Conservation (phyloP, 2,797 vertebrate species). For the Gallinago solitaria region DNA sequence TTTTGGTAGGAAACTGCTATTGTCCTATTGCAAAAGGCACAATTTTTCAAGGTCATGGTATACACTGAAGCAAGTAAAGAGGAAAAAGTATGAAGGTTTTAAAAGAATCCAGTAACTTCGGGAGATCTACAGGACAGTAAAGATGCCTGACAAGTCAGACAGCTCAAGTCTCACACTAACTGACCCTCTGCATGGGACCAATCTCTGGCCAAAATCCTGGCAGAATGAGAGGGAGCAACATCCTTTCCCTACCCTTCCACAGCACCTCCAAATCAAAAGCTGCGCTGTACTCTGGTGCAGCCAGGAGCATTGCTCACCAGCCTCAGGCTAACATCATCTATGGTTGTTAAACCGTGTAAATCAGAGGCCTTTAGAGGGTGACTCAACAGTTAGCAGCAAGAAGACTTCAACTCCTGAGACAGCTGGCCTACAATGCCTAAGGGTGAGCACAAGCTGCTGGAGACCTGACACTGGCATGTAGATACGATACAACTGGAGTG, state of each 20-base stretch:
- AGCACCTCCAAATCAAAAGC: not conserved
- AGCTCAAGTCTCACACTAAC: not conserved
- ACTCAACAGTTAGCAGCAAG: not conserved
- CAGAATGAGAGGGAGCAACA: not conserved
- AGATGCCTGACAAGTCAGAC: not conserved
- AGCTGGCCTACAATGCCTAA: not conserved
- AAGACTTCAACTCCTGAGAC: not conserved
- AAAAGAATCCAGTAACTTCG: not conserved
- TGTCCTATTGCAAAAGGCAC: slow-evolving; percentile 42
- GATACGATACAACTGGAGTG: rapidly evolving
- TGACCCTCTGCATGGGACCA: rapidly evolving
- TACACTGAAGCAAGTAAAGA: not conserved
- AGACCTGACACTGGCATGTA: rapidly evolving
- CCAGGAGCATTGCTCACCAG: not conserved
- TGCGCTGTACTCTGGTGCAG: rapidly evolving
- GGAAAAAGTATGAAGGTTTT: not conserved
- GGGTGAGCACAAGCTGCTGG: too few species aligned
- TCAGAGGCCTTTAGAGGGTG: not conserved
- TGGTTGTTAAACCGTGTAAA: rapidly evolving
- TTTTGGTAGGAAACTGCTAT: not conserved
- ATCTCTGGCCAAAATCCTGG: not conserved
- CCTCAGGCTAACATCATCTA: not conserved
- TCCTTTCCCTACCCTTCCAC: rapidly evolving
- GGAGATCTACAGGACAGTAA: not conserved
- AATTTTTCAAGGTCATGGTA: not conserved